These are phyloP conservation scores for Nomada hirtipes DNA, from an alignment of 2,888 invertebrate species.

Conservation along the genomic window DNA sequence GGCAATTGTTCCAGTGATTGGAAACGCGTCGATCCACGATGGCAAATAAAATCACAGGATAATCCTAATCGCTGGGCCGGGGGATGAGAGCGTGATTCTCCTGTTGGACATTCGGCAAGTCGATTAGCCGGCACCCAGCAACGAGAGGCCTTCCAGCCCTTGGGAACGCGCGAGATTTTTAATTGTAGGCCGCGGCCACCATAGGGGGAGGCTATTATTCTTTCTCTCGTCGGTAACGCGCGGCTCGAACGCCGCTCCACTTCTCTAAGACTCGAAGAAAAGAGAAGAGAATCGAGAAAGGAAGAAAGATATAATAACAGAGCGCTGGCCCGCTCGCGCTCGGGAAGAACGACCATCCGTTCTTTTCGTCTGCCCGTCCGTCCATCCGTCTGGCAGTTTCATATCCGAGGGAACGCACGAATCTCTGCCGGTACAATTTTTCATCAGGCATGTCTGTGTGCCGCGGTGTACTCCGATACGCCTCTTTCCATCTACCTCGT, in stretches of 20 bases:
- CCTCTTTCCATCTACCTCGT: conserved; percentile 49
- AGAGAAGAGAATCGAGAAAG: conserved; percentile 53
- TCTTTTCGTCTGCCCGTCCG: conserved; percentile 73
- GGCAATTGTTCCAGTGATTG: neutral
- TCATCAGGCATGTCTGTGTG: conserved; percentile 69
- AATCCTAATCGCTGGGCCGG: neutral
- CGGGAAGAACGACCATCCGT: conserved; percentile 79
- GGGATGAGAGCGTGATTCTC: neutral
- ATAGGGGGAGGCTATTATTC: conserved; percentile 82
- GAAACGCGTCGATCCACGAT: no score
- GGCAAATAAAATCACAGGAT: neutral
- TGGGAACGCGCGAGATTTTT: conserved; percentile 75
- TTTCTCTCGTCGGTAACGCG: conserved; percentile 76
- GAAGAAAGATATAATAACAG: conserved; percentile 82
- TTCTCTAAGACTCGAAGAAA: conserved; percentile 71
- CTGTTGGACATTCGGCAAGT: conserved; percentile 49
- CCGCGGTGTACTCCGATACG: conserved; percentile 34
- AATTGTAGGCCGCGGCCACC: conserved; percentile 77
- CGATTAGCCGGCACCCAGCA: conserved; percentile 66
- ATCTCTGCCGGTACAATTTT: conserved; percentile 75
- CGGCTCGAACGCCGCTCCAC: conserved; percentile 64
- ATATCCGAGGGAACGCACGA: conserved; percentile 67
- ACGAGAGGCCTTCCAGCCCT: conserved; percentile 64
- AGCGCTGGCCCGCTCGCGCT: conserved; percentile 77
- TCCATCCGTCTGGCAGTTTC: conserved; percentile 75